phyloP scores from a whole-genome alignment of 2,888 invertebrate species.

The Eutolmus rufibarbis region DNA sequence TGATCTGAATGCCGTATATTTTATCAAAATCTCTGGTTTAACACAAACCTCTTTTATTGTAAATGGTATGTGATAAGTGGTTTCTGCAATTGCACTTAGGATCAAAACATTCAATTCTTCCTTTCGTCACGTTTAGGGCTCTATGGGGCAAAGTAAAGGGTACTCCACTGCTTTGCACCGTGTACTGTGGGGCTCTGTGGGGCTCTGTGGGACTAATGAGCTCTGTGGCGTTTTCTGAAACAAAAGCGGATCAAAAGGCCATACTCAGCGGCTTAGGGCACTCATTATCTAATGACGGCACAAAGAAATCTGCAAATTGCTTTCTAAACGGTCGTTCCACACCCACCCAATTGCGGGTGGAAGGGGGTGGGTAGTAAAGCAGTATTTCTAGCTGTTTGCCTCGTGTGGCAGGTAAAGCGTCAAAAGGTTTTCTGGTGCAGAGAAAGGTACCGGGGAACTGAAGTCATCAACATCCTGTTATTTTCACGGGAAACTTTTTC shows the following conservation, averaged over 20 bases:
- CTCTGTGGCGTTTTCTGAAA: neutral
- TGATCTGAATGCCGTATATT: no score
- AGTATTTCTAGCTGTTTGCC: neutral
- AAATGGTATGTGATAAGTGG: neutral
- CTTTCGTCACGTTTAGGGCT: neutral
- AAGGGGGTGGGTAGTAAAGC: neutral
- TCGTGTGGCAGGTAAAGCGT: neutral
- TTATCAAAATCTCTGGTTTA: no score
- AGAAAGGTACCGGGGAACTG: neutral
- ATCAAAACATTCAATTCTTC: neutral
- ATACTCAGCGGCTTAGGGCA: neutral
- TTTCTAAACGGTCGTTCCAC: neutral
- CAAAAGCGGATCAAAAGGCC: neutral
- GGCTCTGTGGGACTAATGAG: neutral
- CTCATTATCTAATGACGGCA: neutral
- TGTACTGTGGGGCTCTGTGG: neutral
- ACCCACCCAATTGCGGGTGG: neutral
- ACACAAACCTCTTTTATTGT: no score
- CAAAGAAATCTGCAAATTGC: neutral
- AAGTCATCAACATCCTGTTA: conserved; percentile 10
- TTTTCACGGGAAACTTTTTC: conserved; percentile 3
- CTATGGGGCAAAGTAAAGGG: neutral
- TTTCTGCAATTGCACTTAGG: neutral
- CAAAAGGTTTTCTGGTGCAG: neutral
- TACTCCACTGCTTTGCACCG: neutral